These are phyloP conservation scores for Seira ritae DNA, from an alignment of 2,888 invertebrate genomes.

Conservation along the genomic window DNA sequence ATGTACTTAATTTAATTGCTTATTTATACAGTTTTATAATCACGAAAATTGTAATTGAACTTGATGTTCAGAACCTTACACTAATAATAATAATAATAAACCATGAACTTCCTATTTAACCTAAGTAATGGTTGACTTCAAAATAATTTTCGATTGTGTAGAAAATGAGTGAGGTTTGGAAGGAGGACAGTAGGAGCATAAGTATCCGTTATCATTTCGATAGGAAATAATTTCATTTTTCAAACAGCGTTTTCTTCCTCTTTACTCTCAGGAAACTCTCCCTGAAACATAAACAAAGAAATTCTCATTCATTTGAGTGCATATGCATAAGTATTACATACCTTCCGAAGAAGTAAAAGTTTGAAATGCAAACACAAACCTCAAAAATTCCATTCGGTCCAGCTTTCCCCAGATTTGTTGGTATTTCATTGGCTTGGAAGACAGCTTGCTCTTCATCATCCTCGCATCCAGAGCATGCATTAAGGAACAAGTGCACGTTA, in stretches of 20 bases:
- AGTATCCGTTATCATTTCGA: constrained; percentile 12
- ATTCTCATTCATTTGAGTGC: no score
- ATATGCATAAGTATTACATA: no score
- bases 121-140: no score
- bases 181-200: constrained; percentile 51
- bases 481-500: constrained; percentile 57
- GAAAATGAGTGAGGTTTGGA: constrained; percentile 55
- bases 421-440: constrained; percentile 66
- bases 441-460: constrained; percentile 51
- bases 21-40: no score
- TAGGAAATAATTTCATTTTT: constrained; percentile 52
- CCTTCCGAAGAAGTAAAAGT: not conserved
- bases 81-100: no score
- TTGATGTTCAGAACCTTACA: no score
- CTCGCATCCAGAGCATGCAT: constrained; percentile 57
- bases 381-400: constrained; percentile 68
- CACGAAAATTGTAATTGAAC: no score
- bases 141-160: constrained; percentile 20
- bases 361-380: constrained; percentile 48
- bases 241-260: constrained; percentile 68
- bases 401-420: constrained; percentile 47
- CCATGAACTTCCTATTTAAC: no score
- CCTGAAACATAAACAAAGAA: constrained; percentile 45
- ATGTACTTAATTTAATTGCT: no score
- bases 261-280: constrained; percentile 56